A percentile compares a stretch with the other conserved stretches of the same genome.
Conservation (phyloP, 2,888 invertebrate genomes). For the Rhogogaster chlorosoma region DNA sequence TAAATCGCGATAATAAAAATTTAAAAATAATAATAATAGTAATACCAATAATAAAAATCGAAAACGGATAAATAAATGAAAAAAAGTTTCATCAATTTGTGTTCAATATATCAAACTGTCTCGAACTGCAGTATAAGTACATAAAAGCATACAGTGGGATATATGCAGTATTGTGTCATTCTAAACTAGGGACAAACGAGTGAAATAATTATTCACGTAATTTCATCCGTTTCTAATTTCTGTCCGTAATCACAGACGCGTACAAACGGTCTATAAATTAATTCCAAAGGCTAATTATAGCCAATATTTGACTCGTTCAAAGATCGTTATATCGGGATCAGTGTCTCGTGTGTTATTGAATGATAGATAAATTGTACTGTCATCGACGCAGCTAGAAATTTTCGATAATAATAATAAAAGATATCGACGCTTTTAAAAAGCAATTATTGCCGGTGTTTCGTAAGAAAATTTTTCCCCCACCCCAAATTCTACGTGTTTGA, state of each 20-base stretch:
- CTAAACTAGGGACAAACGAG: too few species aligned
- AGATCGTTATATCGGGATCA: neutral
- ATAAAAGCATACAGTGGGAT: neutral
- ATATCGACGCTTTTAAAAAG: neutral
- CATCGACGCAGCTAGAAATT: neutral
- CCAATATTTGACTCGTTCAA: neutral
- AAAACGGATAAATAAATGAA: neutral
- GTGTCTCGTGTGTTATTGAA: neutral
- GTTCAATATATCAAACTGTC: neutral
- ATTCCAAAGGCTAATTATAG: neutral
- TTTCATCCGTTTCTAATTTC: neutral
- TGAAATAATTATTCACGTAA: too few species aligned
- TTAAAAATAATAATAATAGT: neutral
- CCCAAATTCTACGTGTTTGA: neutral
- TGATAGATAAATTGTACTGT: neutral
- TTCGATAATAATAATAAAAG: neutral
- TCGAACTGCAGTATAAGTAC: neutral
- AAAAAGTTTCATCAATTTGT: neutral
- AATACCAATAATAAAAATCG: too few species aligned
- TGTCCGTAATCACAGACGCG: neutral
- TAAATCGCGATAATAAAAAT: conserved; percentile 4
- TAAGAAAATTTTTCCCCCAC: neutral
- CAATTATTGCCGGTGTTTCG: neutral
- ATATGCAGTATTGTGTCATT: neutral
- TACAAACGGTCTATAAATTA: neutral